Base-by-base conservation (phyloP, 2,888 invertebrate species). In the Hypolimnas misippus region DNA sequence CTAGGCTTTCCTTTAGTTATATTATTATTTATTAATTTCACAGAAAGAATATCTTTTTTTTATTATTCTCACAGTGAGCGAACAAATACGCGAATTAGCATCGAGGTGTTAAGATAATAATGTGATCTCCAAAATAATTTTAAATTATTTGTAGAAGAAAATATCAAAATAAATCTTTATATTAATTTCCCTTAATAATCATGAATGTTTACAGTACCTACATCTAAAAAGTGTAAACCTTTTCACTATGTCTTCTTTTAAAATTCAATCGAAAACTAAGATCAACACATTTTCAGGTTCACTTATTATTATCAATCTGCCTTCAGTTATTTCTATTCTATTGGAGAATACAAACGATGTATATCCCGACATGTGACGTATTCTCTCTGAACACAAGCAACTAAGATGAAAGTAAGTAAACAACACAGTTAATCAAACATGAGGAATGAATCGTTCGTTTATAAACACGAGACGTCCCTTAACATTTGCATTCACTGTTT, bases 361-460 rank as follows among this genome's bases (percentile, higher is more conserved):
- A 14, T 14, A 14, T 29, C 1, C 21, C 19, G 5, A n/a, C 12
- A 12, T 46, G 19, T 46, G 44, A 46, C 44, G 44, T 46, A 57
- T 57, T 35, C 52, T 42, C 21, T 56, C 31, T 50, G 14, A 42
- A 57, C 4, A 54, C 53, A 57, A 51, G 51, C 44, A 44, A 55
- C 40, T 57, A 51, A 57, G 57, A 66, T 60, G 60, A 57, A 66
- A 57, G 58, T 62, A 35, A 58, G 51, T 65, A 65, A 70, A 68
- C 66, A 70, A 58, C 50, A 62, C 64, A 63, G 66, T 65, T 65
- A 67, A 66, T 70, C 67, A 70, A 64, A 67, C 65, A 62, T 42
- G 49, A 65, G 58, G 52, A 60, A 67, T 63, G 63, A 65, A 68
- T 70, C 68, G 70, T 67, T 62, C 57, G 51, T 58, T 69, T 63